phyloP scores from a whole-genome alignment of 2,113 vertebrate species.

The Phaethon lepturus region DNA sequence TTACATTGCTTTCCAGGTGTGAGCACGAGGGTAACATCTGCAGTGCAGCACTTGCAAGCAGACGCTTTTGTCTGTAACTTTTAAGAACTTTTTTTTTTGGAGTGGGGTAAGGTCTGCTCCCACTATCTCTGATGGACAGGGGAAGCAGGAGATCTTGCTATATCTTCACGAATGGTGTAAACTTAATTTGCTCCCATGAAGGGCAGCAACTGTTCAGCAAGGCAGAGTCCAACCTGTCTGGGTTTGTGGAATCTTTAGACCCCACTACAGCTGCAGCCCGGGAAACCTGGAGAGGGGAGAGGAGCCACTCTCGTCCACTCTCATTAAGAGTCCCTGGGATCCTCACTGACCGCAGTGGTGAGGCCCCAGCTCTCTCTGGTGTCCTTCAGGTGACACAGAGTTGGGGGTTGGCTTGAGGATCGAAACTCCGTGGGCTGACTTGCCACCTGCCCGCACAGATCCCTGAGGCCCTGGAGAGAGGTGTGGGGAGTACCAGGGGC shows the following conservation, averaged over 20 bases:
- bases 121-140: not conserved
- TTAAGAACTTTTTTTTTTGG: not conserved
- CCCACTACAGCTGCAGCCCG: not conserved
- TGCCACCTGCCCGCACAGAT: not conserved
- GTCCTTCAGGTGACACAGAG: not conserved
- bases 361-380: not conserved
- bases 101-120: not conserved
- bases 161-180: not conserved
- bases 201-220: not conserved
- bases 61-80: not conserved
- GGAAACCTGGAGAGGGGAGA: not conserved
- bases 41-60: not conserved
- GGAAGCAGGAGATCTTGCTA: not conserved
- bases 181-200: not conserved
- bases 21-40: not conserved
- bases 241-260: not conserved
- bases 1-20: not conserved
- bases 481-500: not conserved
- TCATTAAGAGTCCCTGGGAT: not conserved
- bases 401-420: not conserved
- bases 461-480: not conserved
- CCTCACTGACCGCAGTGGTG: not conserved
- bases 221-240: not conserved
- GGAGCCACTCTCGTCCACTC: rapidly evolving
- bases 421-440: not conserved